Base-by-base conservation (phyloP, 2,888 invertebrate genomes). In the Drosophila villosipedis region DNA sequence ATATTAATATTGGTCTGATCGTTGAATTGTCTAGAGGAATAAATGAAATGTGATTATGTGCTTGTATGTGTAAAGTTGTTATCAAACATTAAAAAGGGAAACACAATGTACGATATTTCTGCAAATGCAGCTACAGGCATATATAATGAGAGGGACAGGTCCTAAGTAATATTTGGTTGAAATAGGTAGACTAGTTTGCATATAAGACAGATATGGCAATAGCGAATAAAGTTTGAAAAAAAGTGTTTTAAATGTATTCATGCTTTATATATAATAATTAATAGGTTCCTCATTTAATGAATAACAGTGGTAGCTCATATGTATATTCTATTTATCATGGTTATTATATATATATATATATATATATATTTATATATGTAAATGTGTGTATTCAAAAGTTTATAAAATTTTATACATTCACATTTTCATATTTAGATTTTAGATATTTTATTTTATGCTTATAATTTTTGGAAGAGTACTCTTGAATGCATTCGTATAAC, bases 401-500 rank as follows among this genome's bases (percentile, higher is more conserved):
- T 53, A 30, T 68, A 61, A 68, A 60, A 52, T 60, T 2, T 57
- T 37, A 62, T 47, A 63, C 43, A 52, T 16, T 33, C 7, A 43
- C 22, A 43, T 31, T 25, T 49, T 57, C n/a, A 30, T 58, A 53
- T 67, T 31, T 33, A 22, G n/a, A 43, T 66, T n/a, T 66, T 30
- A 16, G 25, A 22, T 64, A 52, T 63, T 35, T 62, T 52, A 59
- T 67, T 62, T 65, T 33, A 62, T 68, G 41, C 60, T 60, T 75
- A 68, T 53, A 52, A 30, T 31, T 67, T 31, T 47, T 47, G 53
- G 54, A 54, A 59, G 58, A 67, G 30, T 63, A 47, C 30, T 47
- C 16, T 41, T 43, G 33, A 61, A 67, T 68, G 67, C 67, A 39
- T 47, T 67, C 39, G 37, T 68, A 57, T 60, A 62, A 52, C 57